Percentiles rank a stretch among this genome's conserved stretches.
phyloP scores from a whole-genome alignment of 30 jellyfish, hydroid and myxozoan species.

The Calvadosia cruxmelitensis region DNA sequence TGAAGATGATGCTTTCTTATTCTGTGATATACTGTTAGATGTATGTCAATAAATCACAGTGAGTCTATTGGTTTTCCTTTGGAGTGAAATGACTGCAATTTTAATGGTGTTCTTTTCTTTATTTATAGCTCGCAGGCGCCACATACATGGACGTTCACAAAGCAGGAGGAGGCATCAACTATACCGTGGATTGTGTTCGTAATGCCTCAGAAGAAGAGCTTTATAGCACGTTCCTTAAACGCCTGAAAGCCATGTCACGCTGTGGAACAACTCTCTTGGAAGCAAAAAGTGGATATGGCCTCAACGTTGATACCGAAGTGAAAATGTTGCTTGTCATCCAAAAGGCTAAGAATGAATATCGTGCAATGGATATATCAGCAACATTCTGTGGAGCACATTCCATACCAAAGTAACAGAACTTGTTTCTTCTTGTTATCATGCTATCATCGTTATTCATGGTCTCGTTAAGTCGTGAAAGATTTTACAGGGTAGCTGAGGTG shows the following conservation, averaged over 20 bases:
- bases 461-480: too few species aligned
- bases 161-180: constrained; percentile 88
- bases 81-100: too few species aligned
- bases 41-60: too few species aligned
- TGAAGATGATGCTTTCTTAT: too few species aligned
- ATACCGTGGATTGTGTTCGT: constrained; percentile 66
- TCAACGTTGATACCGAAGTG: constrained; percentile 61
- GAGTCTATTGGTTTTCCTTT: too few species aligned
- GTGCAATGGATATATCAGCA: constrained; percentile 51
- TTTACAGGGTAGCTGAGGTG: too few species aligned
- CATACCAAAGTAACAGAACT: constrained; percentile 54
- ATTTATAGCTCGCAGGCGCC: constrained; percentile 77
- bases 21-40: too few species aligned
- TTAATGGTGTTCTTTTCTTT: background rate
- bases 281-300: constrained; percentile 96
- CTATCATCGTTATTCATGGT: too few species aligned
- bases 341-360: constrained; percentile 28
- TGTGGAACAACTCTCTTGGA: constrained; percentile 84
- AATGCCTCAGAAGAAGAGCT: constrained; percentile 74
- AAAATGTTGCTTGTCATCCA: constrained; percentile 67
- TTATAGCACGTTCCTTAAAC: constrained; percentile 28
- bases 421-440: too few species aligned
- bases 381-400: constrained; percentile 95
- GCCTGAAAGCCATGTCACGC: constrained; percentile 53
- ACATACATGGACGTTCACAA: constrained; percentile 83